phyloP scores from a whole-genome alignment of 2,888 invertebrate species.

The Melipona bicolor region DNA sequence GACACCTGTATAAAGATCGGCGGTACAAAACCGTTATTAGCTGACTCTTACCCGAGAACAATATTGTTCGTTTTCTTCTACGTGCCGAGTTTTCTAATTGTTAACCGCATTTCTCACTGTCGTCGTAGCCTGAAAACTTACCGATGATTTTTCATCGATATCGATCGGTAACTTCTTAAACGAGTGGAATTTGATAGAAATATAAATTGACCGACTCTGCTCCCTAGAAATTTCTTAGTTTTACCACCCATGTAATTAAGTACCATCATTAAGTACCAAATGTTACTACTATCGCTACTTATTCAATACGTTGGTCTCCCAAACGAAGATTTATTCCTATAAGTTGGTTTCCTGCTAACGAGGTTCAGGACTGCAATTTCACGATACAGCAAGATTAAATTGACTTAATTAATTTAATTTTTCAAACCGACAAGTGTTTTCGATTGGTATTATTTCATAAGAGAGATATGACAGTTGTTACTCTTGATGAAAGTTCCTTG shows the following conservation, averaged over 20 bases:
- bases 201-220: background rate
- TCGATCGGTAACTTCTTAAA: background rate
- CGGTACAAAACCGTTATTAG: slow-evolving; percentile 52
- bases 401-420: background rate
- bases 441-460: too few species aligned
- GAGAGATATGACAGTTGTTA: background rate
- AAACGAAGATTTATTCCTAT: background rate
- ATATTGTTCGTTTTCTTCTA: slow-evolving; percentile 22
- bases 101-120: slow-evolving; percentile 23
- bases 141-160: background rate
- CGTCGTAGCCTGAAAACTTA: slow-evolving; percentile 15
- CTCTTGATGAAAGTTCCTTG: slow-evolving; percentile 27
- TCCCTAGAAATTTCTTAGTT: background rate
- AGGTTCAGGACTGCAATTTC: background rate
- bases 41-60: slow-evolving; percentile 3
- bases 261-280: background rate
- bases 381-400: background rate
- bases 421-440: background rate
- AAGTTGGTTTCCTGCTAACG: background rate
- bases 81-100: slow-evolving; percentile 18
- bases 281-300: background rate
- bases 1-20: slow-evolving; percentile 15
- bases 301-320: too few species aligned
- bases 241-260: background rate
- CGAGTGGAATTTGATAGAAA: background rate